These are phyloP conservation scores for Melitaea cinxia DNA, from an alignment of 1,140 invertebrate genomes.

Conservation along the genomic window DNA sequence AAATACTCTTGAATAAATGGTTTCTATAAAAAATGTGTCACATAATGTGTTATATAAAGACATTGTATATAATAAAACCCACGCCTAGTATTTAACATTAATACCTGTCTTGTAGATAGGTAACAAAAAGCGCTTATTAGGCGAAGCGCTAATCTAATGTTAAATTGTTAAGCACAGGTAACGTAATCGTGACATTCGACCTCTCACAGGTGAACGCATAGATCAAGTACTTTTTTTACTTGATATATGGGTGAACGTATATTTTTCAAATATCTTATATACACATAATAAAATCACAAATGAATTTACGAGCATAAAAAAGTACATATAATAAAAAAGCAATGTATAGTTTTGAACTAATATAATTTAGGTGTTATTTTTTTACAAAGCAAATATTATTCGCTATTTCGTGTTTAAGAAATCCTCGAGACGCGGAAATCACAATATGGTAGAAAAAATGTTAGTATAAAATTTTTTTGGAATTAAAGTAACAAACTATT, in stretches of 20 bases:
- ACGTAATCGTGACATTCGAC: constrained; percentile 35
- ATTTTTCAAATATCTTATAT: constrained; percentile 25
- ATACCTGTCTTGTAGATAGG: background rate
- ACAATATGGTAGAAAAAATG: too few species aligned
- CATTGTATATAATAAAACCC: background rate
- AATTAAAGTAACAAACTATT: too few species aligned
- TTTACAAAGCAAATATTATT: too few species aligned
- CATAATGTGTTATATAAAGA: background rate
- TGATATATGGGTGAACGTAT: constrained; percentile 33
- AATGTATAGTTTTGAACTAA: too few species aligned
- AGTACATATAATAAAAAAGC: background rate
- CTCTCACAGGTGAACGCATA: too few species aligned
- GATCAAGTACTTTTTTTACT: too few species aligned
- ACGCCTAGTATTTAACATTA: background rate
- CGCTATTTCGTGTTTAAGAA: too few species aligned
- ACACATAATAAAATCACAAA: background rate
- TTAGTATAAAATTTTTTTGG: too few species aligned
- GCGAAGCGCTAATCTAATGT: constrained; percentile 8
- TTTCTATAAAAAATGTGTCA: too few species aligned
- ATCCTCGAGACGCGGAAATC: too few species aligned
- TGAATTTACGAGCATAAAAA: background rate
- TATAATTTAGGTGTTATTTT: too few species aligned
- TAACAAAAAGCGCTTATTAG: background rate
- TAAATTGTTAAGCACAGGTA: constrained; percentile 21
- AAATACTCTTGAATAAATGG: too few species aligned